phyloP scores from a whole-genome alignment of 2,888 invertebrate species.

The Ceraclea dissimilis region DNA sequence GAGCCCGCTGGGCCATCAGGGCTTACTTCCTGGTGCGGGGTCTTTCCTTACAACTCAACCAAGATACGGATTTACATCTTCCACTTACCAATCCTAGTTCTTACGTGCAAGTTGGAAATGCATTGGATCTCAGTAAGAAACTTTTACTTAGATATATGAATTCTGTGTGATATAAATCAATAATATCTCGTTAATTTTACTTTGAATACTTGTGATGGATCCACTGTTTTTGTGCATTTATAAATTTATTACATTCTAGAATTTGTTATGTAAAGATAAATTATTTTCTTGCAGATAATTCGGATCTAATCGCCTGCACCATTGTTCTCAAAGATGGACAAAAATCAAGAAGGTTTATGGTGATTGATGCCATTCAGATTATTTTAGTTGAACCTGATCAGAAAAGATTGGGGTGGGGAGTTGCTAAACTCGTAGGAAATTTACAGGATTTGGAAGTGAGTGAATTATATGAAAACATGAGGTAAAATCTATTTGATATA shows the following conservation, averaged over 20 bases:
- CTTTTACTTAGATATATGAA: background rate
- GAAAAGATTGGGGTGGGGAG: constrained; percentile 92
- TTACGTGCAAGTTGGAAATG: constrained; percentile 88
- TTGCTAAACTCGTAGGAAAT: constrained; percentile 93
- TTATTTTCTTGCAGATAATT: constrained; percentile 68
- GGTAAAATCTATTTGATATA: too few species aligned
- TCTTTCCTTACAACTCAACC: constrained; percentile 69
- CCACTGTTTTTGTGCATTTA: too few species aligned
- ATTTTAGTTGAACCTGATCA: constrained; percentile 97
- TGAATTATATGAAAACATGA: too few species aligned
- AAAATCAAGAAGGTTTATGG: constrained; percentile 88
- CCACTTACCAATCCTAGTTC: constrained; percentile 84
- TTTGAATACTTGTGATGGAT: too few species aligned
- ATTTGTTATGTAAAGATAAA: background rate
- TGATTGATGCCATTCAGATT: constrained; percentile 90
- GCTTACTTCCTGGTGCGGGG: constrained; percentile 85
- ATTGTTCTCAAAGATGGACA: constrained; percentile 84
- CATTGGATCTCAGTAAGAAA: constrained; percentile 86
- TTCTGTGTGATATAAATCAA: too few species aligned
- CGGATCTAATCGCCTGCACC: constrained; percentile 94
- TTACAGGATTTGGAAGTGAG: constrained; percentile 86
- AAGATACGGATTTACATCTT: constrained; percentile 77
- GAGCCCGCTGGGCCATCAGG: constrained; percentile 81
- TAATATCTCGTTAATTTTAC: too few species aligned
- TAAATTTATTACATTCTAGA: too few species aligned